These are phyloP conservation scores for Lutjanus erythropterus DNA, from an alignment of 2,113 vertebrate genomes.

Conservation along the genomic window DNA sequence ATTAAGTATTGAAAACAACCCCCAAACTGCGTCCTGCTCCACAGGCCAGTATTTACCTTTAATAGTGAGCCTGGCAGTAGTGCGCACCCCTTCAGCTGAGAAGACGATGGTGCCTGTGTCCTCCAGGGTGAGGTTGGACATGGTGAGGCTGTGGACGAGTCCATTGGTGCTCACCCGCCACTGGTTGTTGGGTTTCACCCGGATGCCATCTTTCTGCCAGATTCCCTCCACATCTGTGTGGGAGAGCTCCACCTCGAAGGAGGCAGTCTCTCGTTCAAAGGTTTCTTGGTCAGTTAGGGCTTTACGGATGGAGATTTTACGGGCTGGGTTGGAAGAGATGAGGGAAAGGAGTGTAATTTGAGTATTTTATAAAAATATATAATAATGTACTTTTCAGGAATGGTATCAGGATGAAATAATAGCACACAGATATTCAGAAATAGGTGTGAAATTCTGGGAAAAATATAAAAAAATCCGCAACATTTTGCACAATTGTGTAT, in stretches of 20 bases:
- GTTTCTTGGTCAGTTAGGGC: constrained; percentile 88
- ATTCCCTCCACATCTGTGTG: constrained; percentile 88
- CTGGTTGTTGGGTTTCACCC: constrained; percentile 87
- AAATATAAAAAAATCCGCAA: neutral
- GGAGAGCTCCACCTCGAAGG: constrained; percentile 93
- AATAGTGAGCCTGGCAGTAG: constrained; percentile 87
- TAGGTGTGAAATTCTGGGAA: neutral
- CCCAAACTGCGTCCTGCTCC: too few relatives aligned
- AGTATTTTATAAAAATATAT: neutral
- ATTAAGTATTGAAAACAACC: too few relatives aligned
- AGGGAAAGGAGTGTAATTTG: neutral
- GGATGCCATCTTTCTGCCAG: constrained; percentile 92
- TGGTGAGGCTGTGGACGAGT: constrained; percentile 86
- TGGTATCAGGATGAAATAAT: neutral
- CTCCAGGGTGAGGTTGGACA: constrained; percentile 88
- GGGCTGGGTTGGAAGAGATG: constrained; percentile 81
- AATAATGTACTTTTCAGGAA: neutral
- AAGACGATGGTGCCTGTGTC: constrained; percentile 91
- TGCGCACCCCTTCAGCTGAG: constrained; percentile 88
- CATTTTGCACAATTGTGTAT: neutral
- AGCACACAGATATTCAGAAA: neutral
- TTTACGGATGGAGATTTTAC: constrained; percentile 87
- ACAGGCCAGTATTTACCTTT: constrained; percentile 80
- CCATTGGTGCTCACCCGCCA: constrained; percentile 86
- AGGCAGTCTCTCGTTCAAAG: constrained; percentile 89